Evolutionary conservation across 2,113 vertebrate species (phyloP).

Genomic region (Nesospiza acunhae): DNA sequence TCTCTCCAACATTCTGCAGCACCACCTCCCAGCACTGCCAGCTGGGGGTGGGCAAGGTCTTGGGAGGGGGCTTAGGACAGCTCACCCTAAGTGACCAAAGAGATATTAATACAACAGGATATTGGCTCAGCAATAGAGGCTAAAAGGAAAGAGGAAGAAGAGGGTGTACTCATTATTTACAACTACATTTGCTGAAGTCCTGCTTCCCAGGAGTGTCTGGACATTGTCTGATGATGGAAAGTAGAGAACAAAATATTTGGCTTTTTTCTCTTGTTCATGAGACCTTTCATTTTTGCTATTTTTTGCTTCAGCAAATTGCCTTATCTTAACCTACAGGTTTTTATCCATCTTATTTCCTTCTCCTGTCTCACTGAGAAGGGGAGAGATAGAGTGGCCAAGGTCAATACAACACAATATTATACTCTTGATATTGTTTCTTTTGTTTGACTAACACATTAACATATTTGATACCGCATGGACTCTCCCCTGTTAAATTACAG

Average conservation of each 20-base stretch:
- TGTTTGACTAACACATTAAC: not conserved
- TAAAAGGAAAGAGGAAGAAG: not conserved
- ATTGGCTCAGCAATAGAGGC: not conserved
- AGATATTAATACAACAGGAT: not conserved
- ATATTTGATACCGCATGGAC: not conserved
- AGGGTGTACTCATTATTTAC: not conserved
- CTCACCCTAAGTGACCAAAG: not conserved
- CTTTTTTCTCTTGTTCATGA: fast-evolving
- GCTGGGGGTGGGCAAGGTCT: not conserved
- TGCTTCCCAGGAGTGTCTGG: not conserved
- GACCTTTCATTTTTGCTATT: not conserved
- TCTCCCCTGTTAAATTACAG: not conserved
- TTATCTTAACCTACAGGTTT: not conserved
- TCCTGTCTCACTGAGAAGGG: not conserved
- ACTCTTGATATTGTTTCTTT: not conserved
- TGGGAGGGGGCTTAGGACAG: not conserved
- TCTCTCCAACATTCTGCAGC: not conserved
- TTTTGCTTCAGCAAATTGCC: not conserved
- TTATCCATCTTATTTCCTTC: not conserved
- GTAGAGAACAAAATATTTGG: not conserved
- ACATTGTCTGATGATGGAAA: not conserved
- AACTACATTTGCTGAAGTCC: not conserved
- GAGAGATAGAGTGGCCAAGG: not conserved
- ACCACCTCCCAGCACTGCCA: not conserved
- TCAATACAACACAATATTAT: not conserved